Evolutionary conservation across 2,888 invertebrate genomes (phyloP), one percentile per base, ranked within the genome.

Genomic region (Clostera curtula): DNA sequence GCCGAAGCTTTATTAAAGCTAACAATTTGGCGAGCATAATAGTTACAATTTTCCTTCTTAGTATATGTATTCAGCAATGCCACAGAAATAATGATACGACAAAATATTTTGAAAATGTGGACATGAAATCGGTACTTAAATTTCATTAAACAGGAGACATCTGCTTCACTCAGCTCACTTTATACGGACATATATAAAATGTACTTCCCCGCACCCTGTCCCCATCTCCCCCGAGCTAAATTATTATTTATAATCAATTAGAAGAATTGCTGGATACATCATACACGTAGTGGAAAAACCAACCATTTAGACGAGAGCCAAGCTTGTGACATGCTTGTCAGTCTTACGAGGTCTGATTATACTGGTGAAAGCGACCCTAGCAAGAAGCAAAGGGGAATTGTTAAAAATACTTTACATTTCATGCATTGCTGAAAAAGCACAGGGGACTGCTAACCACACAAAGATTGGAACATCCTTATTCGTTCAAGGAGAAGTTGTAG

Each of bases 201-300:
- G 54, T 46, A 29, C 25, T 36, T 30, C 31, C 26, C 19, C 11
- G 14, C 11, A 21, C 30, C 34, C 39, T 33, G 46, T 44, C 43
- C 40, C 36, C 31, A 31, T 45, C 45, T 56, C 60, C 61, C 67
- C 56, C 48, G 34, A 19, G 33, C 41, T 40, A 50, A 50, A 57
- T 64, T 50, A 57, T 62, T 67, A 64, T 71, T 68, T 62, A 61
- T 66, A 66, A 68, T 67, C 66, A 71, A 70, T 70, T 66, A 67
- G 49, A 43, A 51, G 36, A 43, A 39, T 44, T 32, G 42, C 44
- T 36, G 32, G 31, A n/a, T 36, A 37, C 34, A 29, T 43, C 40
- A 35, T 35, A 33, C 40, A 38, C n/a, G n/a, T 34, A 42, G 43
- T 40, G 36, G 31, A 41, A 40, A 29, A 44, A 46, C 46, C 31